Evolutionary conservation across 1,140 invertebrate species (phyloP).

Genomic region (Euwallacea fornicatus): DNA sequence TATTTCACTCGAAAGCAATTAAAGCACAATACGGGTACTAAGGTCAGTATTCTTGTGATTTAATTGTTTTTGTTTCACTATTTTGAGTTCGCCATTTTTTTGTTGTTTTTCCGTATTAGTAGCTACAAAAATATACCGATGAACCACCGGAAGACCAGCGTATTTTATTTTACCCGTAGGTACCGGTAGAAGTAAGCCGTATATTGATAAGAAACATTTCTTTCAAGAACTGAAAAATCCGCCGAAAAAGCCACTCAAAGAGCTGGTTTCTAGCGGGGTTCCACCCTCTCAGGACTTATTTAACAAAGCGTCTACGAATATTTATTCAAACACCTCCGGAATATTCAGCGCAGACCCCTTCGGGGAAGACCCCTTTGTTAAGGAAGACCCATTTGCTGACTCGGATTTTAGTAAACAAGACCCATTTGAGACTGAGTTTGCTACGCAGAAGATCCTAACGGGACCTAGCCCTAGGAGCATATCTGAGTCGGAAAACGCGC

Average conservation of each 20-base stretch:
- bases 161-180: conserved; percentile 61
- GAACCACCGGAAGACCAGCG: conserved; percentile 20
- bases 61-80: no score
- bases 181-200: conserved; percentile 84
- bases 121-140: neutral
- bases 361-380: conserved; percentile 70
- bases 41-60: no score
- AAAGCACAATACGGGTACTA: no score
- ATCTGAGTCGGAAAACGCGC: conserved; percentile 56
- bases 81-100: neutral
- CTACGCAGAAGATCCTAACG: conserved; percentile 27
- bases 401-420: conserved; percentile 58
- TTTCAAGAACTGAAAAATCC: conserved; percentile 93
- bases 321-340: conserved; percentile 49
- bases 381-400: conserved; percentile 66
- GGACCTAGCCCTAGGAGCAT: conserved; percentile 40
- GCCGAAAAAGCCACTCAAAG: conserved; percentile 86
- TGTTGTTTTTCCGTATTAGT: conserved; percentile 23
- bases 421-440: conserved; percentile 64
- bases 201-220: conserved; percentile 93
- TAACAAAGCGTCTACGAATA: conserved; percentile 44
- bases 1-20: neutral
- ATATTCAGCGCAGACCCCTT: conserved; percentile 63
- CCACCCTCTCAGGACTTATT: conserved; percentile 31
- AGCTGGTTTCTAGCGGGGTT: conserved; percentile 61